Evolutionary conservation across 1,140 invertebrate genomes (phyloP), one percentile per base, ranked within the genome.

Genomic region (Hypsibius dujardini): DNA sequence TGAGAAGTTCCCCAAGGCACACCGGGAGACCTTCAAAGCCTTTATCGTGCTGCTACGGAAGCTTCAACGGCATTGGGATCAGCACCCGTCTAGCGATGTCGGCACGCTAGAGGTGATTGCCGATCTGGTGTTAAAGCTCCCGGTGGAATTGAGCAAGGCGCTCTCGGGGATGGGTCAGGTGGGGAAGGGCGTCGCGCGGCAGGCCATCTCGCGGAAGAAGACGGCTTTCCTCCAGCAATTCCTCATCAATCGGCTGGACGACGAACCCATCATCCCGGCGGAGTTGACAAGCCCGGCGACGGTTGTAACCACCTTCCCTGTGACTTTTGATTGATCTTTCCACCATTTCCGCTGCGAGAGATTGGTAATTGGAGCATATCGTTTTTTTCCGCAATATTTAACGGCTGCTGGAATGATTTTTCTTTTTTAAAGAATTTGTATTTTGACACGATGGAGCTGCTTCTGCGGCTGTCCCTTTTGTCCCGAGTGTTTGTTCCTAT

Each of bases 231-330:
- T 56, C 7, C 50, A 56, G 7, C 7, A 7, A n/a, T 56, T 56
- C n/a, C n/a, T 56, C 7, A n/a, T 56, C 7, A 56, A 56, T 56
- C 50, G 50, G 50, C 50, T 56, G n/a, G 50, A 56, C n/a, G 50
- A 56, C 50, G 50, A 56, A n/a, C 50, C 50, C 7, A 56, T 56
- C 50, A 56, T 56, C n/a, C 50, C 50, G n/a, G n/a, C n/a, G n/a
- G n/a, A n/a, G n/a, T n/a, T n/a, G n/a, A n/a, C n/a, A n/a, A n/a
- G n/a, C n/a, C n/a, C n/a, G n/a, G n/a, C n/a, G n/a, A n/a, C n/a
- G n/a, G n/a, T n/a, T n/a, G n/a, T n/a, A n/a, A n/a, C n/a, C n/a
- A n/a, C n/a, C n/a, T n/a, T n/a, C n/a, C n/a, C n/a, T n/a, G n/a
- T n/a, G n/a, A n/a, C n/a, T n/a, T n/a, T n/a, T n/a, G n/a, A n/a